Conservation (phyloP, 2,888 invertebrate genomes). For the Seira ritae region DNA sequence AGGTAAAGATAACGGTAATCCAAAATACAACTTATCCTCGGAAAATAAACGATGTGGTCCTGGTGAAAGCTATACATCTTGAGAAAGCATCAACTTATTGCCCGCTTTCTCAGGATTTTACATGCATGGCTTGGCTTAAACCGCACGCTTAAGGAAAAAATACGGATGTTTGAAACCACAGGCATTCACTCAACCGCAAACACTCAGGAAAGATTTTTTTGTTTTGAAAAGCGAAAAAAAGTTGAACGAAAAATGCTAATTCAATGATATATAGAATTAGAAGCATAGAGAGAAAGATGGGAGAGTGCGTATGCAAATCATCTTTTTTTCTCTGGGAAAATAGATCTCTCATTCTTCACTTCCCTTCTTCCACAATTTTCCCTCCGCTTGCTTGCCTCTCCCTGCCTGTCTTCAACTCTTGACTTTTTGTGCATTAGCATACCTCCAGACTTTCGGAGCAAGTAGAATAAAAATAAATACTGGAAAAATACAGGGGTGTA, state of each 20-base stretch:
- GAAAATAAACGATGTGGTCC: too few species aligned
- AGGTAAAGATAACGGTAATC: too few species aligned
- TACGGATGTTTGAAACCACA: not conserved
- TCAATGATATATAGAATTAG: conserved; percentile 39
- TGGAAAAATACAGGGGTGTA: not conserved
- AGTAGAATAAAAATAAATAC: conserved; percentile 2
- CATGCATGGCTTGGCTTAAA: not conserved
- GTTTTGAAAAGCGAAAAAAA: conserved; percentile 6
- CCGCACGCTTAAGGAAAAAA: not conserved
- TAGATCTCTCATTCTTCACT: not conserved
- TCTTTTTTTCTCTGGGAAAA: not conserved
- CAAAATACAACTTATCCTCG: too few species aligned
- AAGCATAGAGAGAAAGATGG: not conserved
- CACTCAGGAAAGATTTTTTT: not conserved
- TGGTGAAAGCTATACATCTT: not conserved
- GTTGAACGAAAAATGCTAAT: conserved; percentile 43
- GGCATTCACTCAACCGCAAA: not conserved
- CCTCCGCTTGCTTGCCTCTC: not conserved
- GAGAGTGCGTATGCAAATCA: conserved; percentile 8
- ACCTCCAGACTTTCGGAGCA: not conserved
- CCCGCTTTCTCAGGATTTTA: not conserved
- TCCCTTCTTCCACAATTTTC: not conserved
- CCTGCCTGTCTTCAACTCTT: not conserved
- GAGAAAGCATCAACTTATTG: not conserved
- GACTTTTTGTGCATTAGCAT: not conserved